Conservation (phyloP, 2,113 vertebrate genomes). For the Protobothrops flavoviridis region DNA sequence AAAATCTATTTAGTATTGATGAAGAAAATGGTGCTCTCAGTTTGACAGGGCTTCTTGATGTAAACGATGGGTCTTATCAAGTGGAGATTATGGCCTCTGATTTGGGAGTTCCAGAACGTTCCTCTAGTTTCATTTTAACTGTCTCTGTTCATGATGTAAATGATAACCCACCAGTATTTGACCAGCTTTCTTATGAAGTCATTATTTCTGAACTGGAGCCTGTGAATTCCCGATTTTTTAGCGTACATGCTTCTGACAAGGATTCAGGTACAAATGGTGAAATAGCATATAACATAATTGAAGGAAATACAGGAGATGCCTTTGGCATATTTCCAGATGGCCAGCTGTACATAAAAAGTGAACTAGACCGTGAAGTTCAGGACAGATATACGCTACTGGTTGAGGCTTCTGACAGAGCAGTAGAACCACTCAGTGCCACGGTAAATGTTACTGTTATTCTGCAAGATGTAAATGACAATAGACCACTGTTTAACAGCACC, state of each 20-base stretch:
- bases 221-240: slow-evolving; percentile 95
- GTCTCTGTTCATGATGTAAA: slow-evolving; percentile 95
- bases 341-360: slow-evolving; percentile 92
- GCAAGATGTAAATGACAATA: slow-evolving; percentile 95
- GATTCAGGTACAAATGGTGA: slow-evolving; percentile 94
- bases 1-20: slow-evolving; percentile 83
- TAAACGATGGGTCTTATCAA: slow-evolving; percentile 87
- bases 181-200: slow-evolving; percentile 95
- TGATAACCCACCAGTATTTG: slow-evolving; percentile 92
- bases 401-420: slow-evolving; percentile 87
- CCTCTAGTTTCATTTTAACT: slow-evolving; percentile 84
- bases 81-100: slow-evolving; percentile 89
- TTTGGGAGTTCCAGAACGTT: slow-evolving; percentile 86
- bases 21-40: slow-evolving; percentile 86
- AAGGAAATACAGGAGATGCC: slow-evolving; percentile 86
- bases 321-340: slow-evolving; percentile 98
- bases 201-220: slow-evolving; percentile 89
- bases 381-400: slow-evolving; percentile 87
- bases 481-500: slow-evolving; percentile 94
- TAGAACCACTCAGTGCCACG: slow-evolving; percentile 86
- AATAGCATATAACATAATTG: slow-evolving; percentile 87
- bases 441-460: slow-evolving; percentile 91
- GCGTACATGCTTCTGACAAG: slow-evolving; percentile 90
- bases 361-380: slow-evolving; percentile 93
- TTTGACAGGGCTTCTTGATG: slow-evolving; percentile 82